Evolutionary conservation across 2,888 invertebrate genomes (phyloP).

Genomic region (Tenthredo distinguenda): DNA sequence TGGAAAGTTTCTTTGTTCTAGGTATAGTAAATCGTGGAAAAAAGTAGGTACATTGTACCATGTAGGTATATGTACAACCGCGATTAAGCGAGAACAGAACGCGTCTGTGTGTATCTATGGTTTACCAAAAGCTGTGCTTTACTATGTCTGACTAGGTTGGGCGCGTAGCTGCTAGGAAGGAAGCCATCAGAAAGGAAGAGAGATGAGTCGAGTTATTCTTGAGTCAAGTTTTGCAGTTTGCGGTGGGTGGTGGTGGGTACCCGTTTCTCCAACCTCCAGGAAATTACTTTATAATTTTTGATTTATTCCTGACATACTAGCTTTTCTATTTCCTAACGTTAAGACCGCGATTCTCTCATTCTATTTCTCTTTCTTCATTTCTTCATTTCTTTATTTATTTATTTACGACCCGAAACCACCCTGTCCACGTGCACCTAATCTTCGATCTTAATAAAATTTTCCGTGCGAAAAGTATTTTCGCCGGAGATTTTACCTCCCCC

Average conservation of each 20-base stretch:
- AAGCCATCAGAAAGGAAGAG: slow-evolving; percentile 24
- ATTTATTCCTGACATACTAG: slow-evolving; percentile 62
- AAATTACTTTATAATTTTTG: slow-evolving; percentile 73
- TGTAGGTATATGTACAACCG: not conserved
- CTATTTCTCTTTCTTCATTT: slow-evolving; percentile 42
- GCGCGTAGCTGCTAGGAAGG: slow-evolving; percentile 8
- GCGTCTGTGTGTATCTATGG: not conserved
- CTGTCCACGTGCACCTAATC: too few relatives aligned
- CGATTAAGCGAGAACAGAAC: slow-evolving; percentile 24
- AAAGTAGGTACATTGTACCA: not conserved
- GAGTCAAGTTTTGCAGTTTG: slow-evolving; percentile 62
- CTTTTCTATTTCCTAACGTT: slow-evolving; percentile 16
- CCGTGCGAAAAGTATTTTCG: too few relatives aligned
- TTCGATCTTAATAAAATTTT: too few relatives aligned
- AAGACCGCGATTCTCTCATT: not conserved
- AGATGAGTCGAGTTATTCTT: slow-evolving; percentile 47
- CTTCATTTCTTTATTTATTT: not conserved
- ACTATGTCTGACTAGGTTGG: not conserved
- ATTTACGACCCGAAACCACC: not conserved
- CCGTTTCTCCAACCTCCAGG: slow-evolving; percentile 56
- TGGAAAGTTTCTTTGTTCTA: not conserved
- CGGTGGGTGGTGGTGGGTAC: slow-evolving; percentile 54
- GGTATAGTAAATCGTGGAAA: not conserved
- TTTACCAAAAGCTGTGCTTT: slow-evolving; percentile 25
- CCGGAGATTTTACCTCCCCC: too few relatives aligned